Conservation (phyloP, 2,113 vertebrate species). For the Uria aalge region DNA sequence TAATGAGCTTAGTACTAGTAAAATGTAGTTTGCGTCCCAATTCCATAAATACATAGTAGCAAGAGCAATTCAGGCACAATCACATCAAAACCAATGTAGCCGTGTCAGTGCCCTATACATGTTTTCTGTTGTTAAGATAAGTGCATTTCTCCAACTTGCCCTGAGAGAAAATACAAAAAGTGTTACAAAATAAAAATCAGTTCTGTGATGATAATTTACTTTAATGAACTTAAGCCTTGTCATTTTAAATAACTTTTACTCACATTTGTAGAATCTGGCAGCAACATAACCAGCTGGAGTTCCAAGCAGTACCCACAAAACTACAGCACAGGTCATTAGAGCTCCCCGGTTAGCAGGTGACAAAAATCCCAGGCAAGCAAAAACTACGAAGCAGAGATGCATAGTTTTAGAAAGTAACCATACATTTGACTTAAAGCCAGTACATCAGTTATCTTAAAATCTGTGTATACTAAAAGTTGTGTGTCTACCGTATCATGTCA, state of each 20-base stretch:
- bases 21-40: neutral
- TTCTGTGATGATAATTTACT: conserved; percentile 77
- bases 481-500: neutral
- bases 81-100: neutral
- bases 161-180: neutral
- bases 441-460: neutral
- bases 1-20: neutral
- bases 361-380: conserved; percentile 97
- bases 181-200: neutral
- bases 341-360: conserved; percentile 93
- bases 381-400: conserved; percentile 63
- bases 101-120: neutral
- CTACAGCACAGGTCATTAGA: conserved; percentile 97
- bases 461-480: neutral
- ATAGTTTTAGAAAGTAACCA: neutral
- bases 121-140: neutral
- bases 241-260: conserved; percentile 66
- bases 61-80: neutral
- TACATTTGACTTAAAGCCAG: neutral
- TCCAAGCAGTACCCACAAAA: conserved; percentile 91
- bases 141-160: neutral
- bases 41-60: neutral
- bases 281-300: conserved; percentile 91
- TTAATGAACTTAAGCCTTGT: conserved; percentile 75
- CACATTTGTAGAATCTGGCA: conserved; percentile 97